Evolutionary conservation across 2,888 invertebrate genomes (phyloP), one percentile per base, ranked within the genome.

Genomic region (Himalopsyche tibetana): DNA sequence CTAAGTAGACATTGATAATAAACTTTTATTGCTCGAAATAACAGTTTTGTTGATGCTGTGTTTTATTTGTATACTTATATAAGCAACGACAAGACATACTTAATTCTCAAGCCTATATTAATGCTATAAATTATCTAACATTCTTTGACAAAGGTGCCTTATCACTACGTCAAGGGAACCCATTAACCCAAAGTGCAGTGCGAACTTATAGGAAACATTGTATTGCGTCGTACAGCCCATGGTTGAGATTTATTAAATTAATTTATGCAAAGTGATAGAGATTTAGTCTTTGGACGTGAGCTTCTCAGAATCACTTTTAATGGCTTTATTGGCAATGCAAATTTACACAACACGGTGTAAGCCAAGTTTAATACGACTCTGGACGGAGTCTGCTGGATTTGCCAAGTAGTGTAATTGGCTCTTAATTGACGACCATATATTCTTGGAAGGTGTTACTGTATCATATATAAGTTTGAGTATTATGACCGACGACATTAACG

Each of bases 161-260:
- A 63, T 63, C 63, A 63, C 63, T 63, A 9, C 19, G 11, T 63
- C 63, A 63, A 11, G 63, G 63, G 63, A 63, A 63, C 63, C 63
- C 63, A 63, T 63, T 63, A 19, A 19, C 63, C 28, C 63, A 28
- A 63, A 63, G 63, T 63, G 63, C 63, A 63, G n/a, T 8, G 63
- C 63, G 19, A 19, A 63, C 63, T 63, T 28, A 19, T 19, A n/a
- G 63, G 63, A 63, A 63, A 63, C 63, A 63, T 63, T 63, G 19
- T 63, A 63, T 63, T 63, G 63, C 63, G 19, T 11, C 63, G 19
- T 11, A 63, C 63, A 63, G 63, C 63, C 63, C 63, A 63, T 19
- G 9, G 6, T n/a, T 40, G 42, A 80, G 80, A 19, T 69, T 51
- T 85, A 80, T 83, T 83, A 56, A 82, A 82, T 82, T 86, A 55